Evolutionary conservation across 2,797 vertebrate genomes (phyloP), one percentile per base, ranked within the genome.

Genomic region (Sparus aurata): DNA sequence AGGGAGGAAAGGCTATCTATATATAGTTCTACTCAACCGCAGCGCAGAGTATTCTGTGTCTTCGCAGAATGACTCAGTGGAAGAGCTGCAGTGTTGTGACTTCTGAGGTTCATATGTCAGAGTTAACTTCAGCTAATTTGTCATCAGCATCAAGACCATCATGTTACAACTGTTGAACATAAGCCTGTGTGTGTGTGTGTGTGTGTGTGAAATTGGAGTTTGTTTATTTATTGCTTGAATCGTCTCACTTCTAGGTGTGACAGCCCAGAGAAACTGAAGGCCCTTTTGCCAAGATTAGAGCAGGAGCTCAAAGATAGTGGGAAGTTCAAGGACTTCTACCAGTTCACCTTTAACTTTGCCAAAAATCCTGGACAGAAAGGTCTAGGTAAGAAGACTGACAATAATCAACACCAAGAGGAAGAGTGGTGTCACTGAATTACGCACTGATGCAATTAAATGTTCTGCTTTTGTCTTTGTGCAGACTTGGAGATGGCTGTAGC

Each of bases 401-500:
- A 17, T 0, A 38, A 23, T 45, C 53, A 13, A 50, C 1, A 73
- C 13, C 8, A 46, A 22, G 10, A 62, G 4, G 1, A 30, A 34
- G 10, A 27, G 22, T 27, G 18, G 17, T 45, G 1, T 57, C 13
- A n/a, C 25, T 57, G 30, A 23, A 23, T 77, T 23, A 12, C 23
- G 69, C 49, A 59, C 38, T 38, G 54, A 2, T 73, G 2, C 55
- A 69, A 30, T 50, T 1, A 70, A 18, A 12, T 54, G 45, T 38
- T 67, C 13, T 79, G 62, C 34, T 62, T 64, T 75, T 87, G 23
- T 86, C 30, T 92, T 34, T 90, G 61, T 91, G 76, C 92, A 99
- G 98, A 99, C 94, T 92, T 99, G 93, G 98, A 99, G 94, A 99
- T 99, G 98, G 98, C 98, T 0, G 96, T 99, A 83, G 98, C 97